Conservation (phyloP, 1,140 invertebrate species). For the Dryas iulia region DNA sequence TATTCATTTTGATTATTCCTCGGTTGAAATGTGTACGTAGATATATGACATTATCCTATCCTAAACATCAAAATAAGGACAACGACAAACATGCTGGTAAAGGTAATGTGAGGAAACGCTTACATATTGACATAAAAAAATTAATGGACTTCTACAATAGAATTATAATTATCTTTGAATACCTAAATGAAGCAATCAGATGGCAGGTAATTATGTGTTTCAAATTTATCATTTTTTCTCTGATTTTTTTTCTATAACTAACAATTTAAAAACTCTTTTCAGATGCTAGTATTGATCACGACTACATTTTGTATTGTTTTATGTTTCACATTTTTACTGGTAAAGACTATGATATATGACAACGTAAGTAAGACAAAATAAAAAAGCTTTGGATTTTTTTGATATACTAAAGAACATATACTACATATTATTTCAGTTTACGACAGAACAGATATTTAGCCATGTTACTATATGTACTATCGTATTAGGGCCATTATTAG, state of each 20-base stretch:
- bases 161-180: conserved; percentile 53
- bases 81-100: background rate
- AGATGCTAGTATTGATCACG: conserved; percentile 49
- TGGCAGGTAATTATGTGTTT: conserved; percentile 53
- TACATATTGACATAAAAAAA: conserved; percentile 43
- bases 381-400: background rate
- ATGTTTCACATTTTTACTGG: conserved; percentile 33
- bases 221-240: too few species aligned
- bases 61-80: conserved; percentile 22
- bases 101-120: background rate
- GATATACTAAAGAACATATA: background rate
- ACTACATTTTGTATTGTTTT: conserved; percentile 41
- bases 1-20: conserved; percentile 42
- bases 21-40: conserved; percentile 42
- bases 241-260: too few species aligned
- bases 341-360: conserved; percentile 40
- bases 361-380: conserved; percentile 36
- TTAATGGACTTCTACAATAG: conserved; percentile 57
- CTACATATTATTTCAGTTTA: conserved; percentile 35
- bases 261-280: conserved; percentile 27
- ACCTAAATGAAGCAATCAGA: conserved; percentile 55
- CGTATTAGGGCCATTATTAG: conserved; percentile 45
- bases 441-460: conserved; percentile 14
- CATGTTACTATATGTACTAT: conserved; percentile 28
- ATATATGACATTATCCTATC: conserved; percentile 39